These are phyloP conservation scores for Palythoa grandiflora DNA, from an alignment of 92 coral and sea anemone genomes.

Conservation along the genomic window DNA sequence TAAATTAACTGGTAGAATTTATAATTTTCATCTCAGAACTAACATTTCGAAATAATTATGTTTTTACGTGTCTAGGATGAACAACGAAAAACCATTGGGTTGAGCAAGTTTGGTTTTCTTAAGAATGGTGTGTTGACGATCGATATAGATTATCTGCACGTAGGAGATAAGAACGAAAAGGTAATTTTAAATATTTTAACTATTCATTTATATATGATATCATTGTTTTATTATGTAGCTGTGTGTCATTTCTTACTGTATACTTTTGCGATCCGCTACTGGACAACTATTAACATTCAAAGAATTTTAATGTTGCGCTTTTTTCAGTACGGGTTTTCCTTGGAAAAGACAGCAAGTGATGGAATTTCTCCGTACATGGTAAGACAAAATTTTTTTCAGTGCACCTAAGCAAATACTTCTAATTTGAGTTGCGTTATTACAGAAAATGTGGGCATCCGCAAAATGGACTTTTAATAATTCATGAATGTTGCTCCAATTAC, in stretches of 20 bases:
- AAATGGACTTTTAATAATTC: too few relatives aligned
- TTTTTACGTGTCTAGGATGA: constrained; percentile 68
- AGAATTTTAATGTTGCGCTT: neutral
- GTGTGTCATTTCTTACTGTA: neutral
- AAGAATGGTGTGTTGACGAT: constrained; percentile 77
- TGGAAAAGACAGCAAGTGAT: constrained; percentile 95
- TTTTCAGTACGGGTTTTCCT: constrained; percentile 90
- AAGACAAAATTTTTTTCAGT: neutral
- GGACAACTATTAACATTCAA: neutral
- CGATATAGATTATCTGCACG: constrained; percentile 62
- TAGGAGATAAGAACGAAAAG: constrained; percentile 33
- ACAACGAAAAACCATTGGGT: constrained; percentile 78
- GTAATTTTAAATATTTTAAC: neutral
- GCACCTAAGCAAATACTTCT: too few relatives aligned
- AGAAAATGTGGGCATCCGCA: too few relatives aligned
- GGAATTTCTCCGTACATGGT: constrained; percentile 98
- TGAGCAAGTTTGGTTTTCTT: constrained; percentile 90
- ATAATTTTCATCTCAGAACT: neutral
- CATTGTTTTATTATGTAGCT: neutral
- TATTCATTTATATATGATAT: neutral
- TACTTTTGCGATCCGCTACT: neutral
- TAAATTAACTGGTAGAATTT: neutral
- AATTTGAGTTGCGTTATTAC: too few relatives aligned
- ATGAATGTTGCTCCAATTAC: too few relatives aligned
- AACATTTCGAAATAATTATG: constrained; percentile 17